Evolutionary conservation across 1,140 invertebrate species (phyloP), one percentile per base, ranked within the genome.

Genomic region (Diprion similis): DNA sequence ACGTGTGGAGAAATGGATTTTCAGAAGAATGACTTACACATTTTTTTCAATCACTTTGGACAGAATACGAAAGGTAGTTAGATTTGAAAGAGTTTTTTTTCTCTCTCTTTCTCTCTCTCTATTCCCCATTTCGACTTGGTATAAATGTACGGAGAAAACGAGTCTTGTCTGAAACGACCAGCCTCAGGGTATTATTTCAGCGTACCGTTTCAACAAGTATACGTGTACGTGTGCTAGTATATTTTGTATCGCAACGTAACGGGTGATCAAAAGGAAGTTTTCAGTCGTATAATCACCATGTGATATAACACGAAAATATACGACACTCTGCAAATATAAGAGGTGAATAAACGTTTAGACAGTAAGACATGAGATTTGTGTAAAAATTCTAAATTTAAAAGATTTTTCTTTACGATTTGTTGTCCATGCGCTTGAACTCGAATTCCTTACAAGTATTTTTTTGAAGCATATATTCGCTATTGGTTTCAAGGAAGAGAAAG

Each of bases 101-200:
- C 6, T 37, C 24, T 37, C 24, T 37, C 2, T 37, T 37, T 37
- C 24, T 37, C 24, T 37, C 2, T 37, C 24, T 37, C 24, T 37
- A 37, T 37, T 37, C 24, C 24, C 24, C 24, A 37, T 37, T 37
- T 37, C 24, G 24, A 37, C 24, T 37, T 37, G 24, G 24, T 37
- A 37, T 15, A 17, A 13, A 59, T 59, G 11, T 59, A 59, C 51
- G 11, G 11, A 59, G 51, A 17, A 17, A 59, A 59, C 51, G 51
- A 59, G 6, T 59, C 11, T 59, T 59, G 51, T 15, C 51, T 59
- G 51, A 9, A 59, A 17, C 6, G 11, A 9, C n/a, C n/a, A 17
- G 51, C 51, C 51, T 59, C 51, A 17, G 51, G 51, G 51, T 59
- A 59, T 59, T 59, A 59, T 59, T 59, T 59, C 51, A 59, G 51